Evolutionary conservation across 2,888 invertebrate genomes (phyloP), one percentile per base, ranked within the genome.

Genomic region (Argynnis bischoffii): DNA sequence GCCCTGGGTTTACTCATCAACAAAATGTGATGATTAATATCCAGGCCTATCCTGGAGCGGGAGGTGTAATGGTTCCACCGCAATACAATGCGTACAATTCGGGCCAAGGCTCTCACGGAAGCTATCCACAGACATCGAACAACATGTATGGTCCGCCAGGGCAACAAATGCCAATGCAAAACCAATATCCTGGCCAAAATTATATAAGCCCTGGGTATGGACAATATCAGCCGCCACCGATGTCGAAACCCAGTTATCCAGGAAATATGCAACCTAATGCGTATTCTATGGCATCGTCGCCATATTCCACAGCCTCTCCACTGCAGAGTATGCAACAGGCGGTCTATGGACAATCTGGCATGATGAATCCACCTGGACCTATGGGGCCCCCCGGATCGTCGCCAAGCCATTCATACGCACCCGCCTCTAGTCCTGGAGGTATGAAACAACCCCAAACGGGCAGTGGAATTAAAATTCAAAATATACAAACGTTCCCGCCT

Each of bases 11-110:
- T 59, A 93, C 94, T 64, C 94, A 94, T 76, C 95, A 95, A 77
- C 95, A 95, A 78, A 94, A 94, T 78, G 94, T 95, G 2, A 91
- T 94, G 85, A 94, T 95, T 60, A 95, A 95, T 75, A 94, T 94
- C 46, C 94, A 95, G 78, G 94, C 94, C 59, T 94, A 94, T 76
- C 94, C 94, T 6, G 94, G 94, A 46, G 87, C 83, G 3, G 88
- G 90, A 41, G 93, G 93, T 15, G 86, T 87, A 51, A 90, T 93
- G 84, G 89, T 88, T 64, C 88, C 90, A 15, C 89, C 89, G 2
- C 93, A 90, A 26, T 93, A 93, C 76, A 90, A 87, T 56, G 59
- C 84, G 3, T 92, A 90, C 71, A 82, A 82, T 13, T 78, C 86
- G 18, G 83, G 82, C 8, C 90, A 89, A 66, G 89, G 85, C 57